Evolutionary conservation across 2,797 vertebrate species (phyloP).

Genomic region (Pangasius djambal): DNA sequence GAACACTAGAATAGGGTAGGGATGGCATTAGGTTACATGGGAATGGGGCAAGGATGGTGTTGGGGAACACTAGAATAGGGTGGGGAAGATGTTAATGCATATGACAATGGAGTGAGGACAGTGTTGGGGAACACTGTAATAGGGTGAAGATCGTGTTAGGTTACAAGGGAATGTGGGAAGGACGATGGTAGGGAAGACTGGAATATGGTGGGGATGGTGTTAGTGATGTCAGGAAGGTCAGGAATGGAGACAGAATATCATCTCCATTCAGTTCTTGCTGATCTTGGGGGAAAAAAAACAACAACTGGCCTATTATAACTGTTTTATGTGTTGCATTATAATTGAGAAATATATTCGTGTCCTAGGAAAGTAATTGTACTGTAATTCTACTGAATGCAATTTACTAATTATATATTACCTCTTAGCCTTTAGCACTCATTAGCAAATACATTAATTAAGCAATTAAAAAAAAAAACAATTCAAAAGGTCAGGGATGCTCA

Average conservation of each 20-base stretch:
- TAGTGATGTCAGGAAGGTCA: neutral
- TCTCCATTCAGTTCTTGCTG: neutral
- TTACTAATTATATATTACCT: constrained; percentile 2
- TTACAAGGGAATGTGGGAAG: neutral
- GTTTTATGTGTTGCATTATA: neutral
- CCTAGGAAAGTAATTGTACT: neutral
- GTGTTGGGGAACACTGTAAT: neutral
- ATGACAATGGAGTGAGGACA: neutral
- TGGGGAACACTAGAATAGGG: neutral
- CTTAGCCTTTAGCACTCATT: neutral
- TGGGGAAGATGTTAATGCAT: neutral
- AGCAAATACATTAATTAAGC: constrained; percentile 8
- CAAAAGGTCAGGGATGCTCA: constrained; percentile 5
- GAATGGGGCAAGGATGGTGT: neutral
- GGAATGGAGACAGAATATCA: neutral
- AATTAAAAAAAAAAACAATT: neutral
- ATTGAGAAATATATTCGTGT: neutral
- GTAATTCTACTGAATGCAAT: neutral
- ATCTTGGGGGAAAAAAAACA: neutral
- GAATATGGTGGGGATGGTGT: neutral
- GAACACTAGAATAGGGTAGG: neutral
- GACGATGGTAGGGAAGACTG: neutral
- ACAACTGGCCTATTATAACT: neutral
- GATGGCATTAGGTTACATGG: neutral
- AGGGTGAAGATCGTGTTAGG: neutral